Base-by-base conservation (phyloP, 2,888 invertebrate species). In the Nomada ruficornis region DNA sequence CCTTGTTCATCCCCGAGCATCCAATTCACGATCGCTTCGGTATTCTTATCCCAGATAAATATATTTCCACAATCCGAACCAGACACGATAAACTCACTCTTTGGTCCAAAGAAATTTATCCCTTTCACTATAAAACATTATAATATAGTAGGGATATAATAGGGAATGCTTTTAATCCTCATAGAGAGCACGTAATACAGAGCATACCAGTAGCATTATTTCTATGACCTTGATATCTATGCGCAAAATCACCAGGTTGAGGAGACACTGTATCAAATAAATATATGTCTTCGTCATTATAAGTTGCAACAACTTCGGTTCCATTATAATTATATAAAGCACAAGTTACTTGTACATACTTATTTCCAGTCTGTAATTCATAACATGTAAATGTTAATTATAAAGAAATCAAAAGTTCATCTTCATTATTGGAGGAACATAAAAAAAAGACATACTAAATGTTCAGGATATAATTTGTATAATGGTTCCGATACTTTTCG, bases 1-100 rank as follows among this genome's bases (percentile, higher is more conserved):
- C 98, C 98, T 86, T 96, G 96, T 85, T 95, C 95, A 93, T 98
- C 98, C 0, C 97, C 98, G 83, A 95, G 95, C 95, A 98, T 95
- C 95, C 96, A 98, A 92, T 98, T 98, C n/a, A 98, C 97, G 82
- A 99, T 97, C 0, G 97, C 95, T 94, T 98, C 98, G 0, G 97
- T 96, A 70, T 97, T 95, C 93, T 97, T 97, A 90, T 99, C 98
- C 99, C 99, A 99, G 73, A 98, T 96, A 92, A 96, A 97, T 90
- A 96, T 96, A 92, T 98, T 96, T 10, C 98, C 97, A 94, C 98
- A 98, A 93, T 99, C 99, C 2, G 98, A 98, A 0, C 99, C 99
- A 60, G 98, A 98, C 13, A 99, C 96, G 2, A 99, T 95, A 93
- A 96, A 99, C 94, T 99, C 97, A 86, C 98, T 98, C 88, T 96